Evolutionary conservation across 2,888 invertebrate species (phyloP).

Genomic region (Tillus elongatus): DNA sequence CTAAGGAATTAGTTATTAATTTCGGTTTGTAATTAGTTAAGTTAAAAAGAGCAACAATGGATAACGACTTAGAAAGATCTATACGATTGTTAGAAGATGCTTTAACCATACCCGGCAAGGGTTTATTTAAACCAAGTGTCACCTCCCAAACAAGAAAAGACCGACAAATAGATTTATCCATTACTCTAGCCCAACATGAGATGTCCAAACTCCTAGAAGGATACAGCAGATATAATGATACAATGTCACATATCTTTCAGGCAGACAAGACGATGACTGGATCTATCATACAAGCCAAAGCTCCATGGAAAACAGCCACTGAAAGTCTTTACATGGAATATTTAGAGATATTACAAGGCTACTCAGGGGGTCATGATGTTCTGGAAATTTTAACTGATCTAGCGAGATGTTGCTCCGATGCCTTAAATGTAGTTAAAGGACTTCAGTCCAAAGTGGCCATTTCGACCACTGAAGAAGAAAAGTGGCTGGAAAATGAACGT

Average conservation of each 20-base stretch:
- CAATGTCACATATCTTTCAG: slow-evolving; percentile 19
- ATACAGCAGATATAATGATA: slow-evolving; percentile 19
- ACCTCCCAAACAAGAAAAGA: slow-evolving; percentile 11
- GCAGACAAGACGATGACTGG: slow-evolving; percentile 31
- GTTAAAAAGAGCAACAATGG: slow-evolving; percentile 27
- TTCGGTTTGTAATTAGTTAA: background rate
- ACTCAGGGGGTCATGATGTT: slow-evolving; percentile 33
- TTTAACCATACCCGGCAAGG: slow-evolving; percentile 28
- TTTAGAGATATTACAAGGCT: slow-evolving; percentile 36
- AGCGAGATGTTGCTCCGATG: slow-evolving; percentile 38
- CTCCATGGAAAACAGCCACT: slow-evolving; percentile 35
- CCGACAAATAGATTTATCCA: slow-evolving; percentile 23
- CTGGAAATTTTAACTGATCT: slow-evolving; percentile 36
- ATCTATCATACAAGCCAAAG: slow-evolving; percentile 29
- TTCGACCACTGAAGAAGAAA: slow-evolving; percentile 27
- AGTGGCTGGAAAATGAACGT: slow-evolving; percentile 69
- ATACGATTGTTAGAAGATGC: slow-evolving; percentile 37
- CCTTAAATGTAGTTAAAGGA: slow-evolving; percentile 34
- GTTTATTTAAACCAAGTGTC: slow-evolving; percentile 21
- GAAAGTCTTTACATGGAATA: slow-evolving; percentile 38
- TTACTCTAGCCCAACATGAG: slow-evolving; percentile 28
- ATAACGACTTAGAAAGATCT: slow-evolving; percentile 37
- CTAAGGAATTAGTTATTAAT: too few relatives aligned
- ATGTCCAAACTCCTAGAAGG: slow-evolving; percentile 19
- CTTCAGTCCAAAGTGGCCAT: slow-evolving; percentile 34